phyloP scores from a whole-genome alignment of 92 coral and sea anemone genomes.

The Phenganax subtilis region DNA sequence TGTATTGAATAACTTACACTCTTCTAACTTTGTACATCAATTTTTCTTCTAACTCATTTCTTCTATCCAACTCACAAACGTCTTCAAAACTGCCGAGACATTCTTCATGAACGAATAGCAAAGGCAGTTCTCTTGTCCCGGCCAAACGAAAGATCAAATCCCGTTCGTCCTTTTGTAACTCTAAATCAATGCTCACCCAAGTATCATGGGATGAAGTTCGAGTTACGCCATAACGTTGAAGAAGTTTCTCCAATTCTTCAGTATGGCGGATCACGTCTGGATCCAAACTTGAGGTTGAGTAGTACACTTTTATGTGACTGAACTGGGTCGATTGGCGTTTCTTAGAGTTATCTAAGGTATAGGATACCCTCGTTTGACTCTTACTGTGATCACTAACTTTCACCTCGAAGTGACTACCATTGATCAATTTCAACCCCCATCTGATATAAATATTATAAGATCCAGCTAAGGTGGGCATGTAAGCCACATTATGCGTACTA shows the following conservation, averaged over 20 bases:
- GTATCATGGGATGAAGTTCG: conserved; percentile 52
- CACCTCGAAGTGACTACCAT: conserved; percentile 82
- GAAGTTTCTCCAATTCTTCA: conserved; percentile 60
- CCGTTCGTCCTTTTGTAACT: conserved; percentile 63
- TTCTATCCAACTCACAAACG: conserved; percentile 72
- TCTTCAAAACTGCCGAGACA: conserved; percentile 86
- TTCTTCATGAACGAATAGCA: conserved; percentile 76
- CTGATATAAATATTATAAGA: conserved; percentile 83
- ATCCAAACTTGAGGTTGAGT: conserved; percentile 77
- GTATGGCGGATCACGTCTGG: conserved; percentile 71
- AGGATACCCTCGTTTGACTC: background rate
- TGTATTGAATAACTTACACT: background rate
- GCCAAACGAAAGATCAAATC: conserved; percentile 76
- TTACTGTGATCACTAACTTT: conserved; percentile 57
- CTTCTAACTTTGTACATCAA: conserved; percentile 42
- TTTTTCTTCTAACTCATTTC: conserved; percentile 63
- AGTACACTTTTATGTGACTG: conserved; percentile 64
- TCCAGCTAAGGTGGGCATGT: conserved; percentile 96
- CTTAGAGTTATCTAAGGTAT: conserved; percentile 49
- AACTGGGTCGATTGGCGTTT: conserved; percentile 50
- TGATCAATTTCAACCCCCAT: conserved; percentile 82
- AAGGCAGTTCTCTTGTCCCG: conserved; percentile 74
- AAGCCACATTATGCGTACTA: conserved; percentile 75
- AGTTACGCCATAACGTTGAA: conserved; percentile 64
- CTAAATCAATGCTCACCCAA: conserved; percentile 86